phyloP scores from a whole-genome alignment of 2,797 vertebrate genomes.

The Tauraco hartlaubi region DNA sequence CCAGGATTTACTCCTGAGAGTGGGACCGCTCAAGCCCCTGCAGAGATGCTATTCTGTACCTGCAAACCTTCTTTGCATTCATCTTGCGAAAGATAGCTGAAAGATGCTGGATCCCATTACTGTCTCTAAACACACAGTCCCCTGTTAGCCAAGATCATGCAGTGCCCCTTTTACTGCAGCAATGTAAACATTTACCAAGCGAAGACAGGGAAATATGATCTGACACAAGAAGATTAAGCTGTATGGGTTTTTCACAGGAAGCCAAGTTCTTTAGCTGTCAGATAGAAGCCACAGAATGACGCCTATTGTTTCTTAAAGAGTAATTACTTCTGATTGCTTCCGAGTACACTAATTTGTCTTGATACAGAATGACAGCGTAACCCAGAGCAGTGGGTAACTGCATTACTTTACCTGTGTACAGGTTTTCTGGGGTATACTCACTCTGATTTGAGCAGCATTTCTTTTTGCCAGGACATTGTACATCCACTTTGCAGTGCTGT shows the following conservation, averaged over 20 bases:
- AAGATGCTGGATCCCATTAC: slow-evolving; percentile 5
- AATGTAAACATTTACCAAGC: slow-evolving; percentile 69
- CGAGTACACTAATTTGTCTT: slow-evolving; percentile 68
- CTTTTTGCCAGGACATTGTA: slow-evolving; percentile 77
- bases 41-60: background rate
- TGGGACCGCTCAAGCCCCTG: background rate
- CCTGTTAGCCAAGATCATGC: slow-evolving; percentile 11
- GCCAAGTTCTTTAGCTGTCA: slow-evolving; percentile 62
- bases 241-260: slow-evolving; percentile 62
- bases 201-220: slow-evolving; percentile 64
- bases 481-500: slow-evolving; percentile 78
- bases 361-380: slow-evolving; percentile 33
- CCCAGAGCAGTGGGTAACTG: slow-evolving; percentile 4
- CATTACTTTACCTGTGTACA: slow-evolving; percentile 80
- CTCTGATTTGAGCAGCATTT: slow-evolving; percentile 82
- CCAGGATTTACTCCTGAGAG: background rate
- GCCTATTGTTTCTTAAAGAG: slow-evolving; percentile 70
- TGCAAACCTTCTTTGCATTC: background rate
- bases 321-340: slow-evolving; percentile 74
- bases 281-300: slow-evolving; percentile 61
- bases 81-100: background rate
- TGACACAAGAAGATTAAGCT: slow-evolving; percentile 71
- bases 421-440: slow-evolving; percentile 78
- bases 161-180: slow-evolving; percentile 38
- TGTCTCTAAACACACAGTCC: slow-evolving; percentile 21